Evolutionary conservation across 2,797 vertebrate genomes (phyloP).

Genomic region (Malacoctenus gilli): DNA sequence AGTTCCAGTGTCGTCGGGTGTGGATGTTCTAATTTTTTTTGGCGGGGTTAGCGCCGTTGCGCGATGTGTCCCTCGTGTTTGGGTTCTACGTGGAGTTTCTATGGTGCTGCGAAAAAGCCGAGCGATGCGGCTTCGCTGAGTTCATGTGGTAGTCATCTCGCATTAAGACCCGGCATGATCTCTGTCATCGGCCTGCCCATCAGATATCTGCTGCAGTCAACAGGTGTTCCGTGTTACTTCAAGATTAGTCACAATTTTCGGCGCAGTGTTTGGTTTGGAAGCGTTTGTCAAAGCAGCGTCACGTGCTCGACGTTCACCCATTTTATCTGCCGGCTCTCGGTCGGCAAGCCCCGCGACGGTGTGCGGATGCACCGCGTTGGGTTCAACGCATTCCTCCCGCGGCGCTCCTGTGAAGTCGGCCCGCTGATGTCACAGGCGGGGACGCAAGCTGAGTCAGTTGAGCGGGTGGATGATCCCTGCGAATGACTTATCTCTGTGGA

Average conservation of each 20-base stretch:
- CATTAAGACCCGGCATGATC: constrained; percentile 49
- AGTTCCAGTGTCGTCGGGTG: constrained; percentile 46
- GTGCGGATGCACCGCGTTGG: constrained; percentile 4
- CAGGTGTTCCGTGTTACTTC: constrained; percentile 63
- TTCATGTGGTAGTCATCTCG: constrained; percentile 53
- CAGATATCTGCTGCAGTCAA: constrained; percentile 40
- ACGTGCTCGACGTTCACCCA: constrained; percentile 18
- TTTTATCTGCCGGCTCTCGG: constrained; percentile 24
- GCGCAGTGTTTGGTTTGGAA: constrained; percentile 37
- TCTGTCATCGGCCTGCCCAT: constrained; percentile 42
- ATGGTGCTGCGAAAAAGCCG: constrained; percentile 51
- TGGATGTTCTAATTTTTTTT: constrained; percentile 46
- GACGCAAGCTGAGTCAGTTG: constrained; percentile 27
- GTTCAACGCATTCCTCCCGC: neutral
- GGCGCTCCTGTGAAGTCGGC: neutral
- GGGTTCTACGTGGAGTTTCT: constrained; percentile 61
- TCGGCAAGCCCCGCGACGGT: constrained; percentile 27
- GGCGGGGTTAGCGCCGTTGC: constrained; percentile 55
- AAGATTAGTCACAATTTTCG: constrained; percentile 54
- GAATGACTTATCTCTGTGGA: constrained; percentile 30
- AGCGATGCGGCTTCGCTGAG: constrained; percentile 34
- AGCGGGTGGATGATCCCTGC: constrained; percentile 3
- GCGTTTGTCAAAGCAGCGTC: constrained; percentile 29
- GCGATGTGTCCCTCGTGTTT: constrained; percentile 68
- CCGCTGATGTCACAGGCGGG: no score